A percentile compares a stretch with the other conserved stretches of the same genome.
phyloP scores from a whole-genome alignment of 2,888 invertebrate species.

The Horisme vitalbata region DNA sequence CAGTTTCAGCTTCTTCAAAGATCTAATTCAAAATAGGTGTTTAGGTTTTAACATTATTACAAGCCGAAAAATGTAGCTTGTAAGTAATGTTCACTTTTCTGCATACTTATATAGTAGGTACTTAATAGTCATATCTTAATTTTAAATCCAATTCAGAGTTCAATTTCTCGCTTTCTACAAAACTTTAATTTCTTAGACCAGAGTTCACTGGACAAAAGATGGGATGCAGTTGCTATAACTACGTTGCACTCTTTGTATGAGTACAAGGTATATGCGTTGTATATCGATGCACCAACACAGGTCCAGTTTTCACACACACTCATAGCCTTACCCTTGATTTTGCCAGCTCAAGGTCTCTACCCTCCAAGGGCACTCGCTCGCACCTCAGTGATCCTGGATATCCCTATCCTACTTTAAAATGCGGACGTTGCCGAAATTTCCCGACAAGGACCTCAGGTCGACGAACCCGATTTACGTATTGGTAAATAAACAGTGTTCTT shows the following conservation, averaged over 20 bases:
- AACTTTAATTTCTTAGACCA: conserved; percentile 5
- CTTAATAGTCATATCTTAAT: no score
- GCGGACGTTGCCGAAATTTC: conserved; percentile 74
- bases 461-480: conserved; percentile 74
- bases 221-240: conserved; percentile 27
- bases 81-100: background rate
- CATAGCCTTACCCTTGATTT: conserved; percentile 79
- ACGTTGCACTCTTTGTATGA: conserved; percentile 5
- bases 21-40: no score
- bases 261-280: conserved; percentile 10
- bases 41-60: no score
- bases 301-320: conserved; percentile 61
- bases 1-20: no score
- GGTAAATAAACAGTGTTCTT: conserved; percentile 79
- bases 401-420: conserved; percentile 62
- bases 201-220: conserved; percentile 48
- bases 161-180: background rate
- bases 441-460: conserved; percentile 70
- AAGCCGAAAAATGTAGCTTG: no score
- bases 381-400: conserved; percentile 54
- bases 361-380: conserved; percentile 62
- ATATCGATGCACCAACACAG: conserved; percentile 52
- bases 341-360: conserved; percentile 83
- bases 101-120: no score
- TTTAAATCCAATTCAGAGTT: background rate